Base-by-base conservation (phyloP, 2,888 invertebrate species). In the Scotopteryx bipunctaria region DNA sequence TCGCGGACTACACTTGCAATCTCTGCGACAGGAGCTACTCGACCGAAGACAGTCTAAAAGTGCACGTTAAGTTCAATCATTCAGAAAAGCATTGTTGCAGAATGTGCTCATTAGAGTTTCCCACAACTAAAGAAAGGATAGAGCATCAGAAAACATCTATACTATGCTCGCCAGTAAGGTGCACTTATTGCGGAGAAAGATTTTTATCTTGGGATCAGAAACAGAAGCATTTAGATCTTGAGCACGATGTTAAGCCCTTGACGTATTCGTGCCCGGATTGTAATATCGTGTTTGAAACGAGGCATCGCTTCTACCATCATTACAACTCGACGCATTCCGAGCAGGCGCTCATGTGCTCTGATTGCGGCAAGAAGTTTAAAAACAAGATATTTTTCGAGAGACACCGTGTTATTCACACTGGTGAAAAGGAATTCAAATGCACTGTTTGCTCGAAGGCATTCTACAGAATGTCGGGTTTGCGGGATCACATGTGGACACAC, bases 401-500 rank as follows among this genome's bases (percentile, higher is more conserved):
- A 21, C 55, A 55, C 8, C 2, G 44, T 23, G 5, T 25, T 3
- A 37, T 38, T 4, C 55, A 55, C 17, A 48, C 48, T 0, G 47
- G 38, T 1, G 41, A 32, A 23, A 27, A 11, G 9, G 47, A 27
- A 14, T 32, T 47, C n/a, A 15, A 23, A n/a, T 59, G 59, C 27
- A 13, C 40, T 5, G 38, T 16, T 5, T 59, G 59, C 11, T 8
- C 33, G 1, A 59, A 54, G 13, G 53, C 55, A 0, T 75, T 71
- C 27, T 49, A 59, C 1, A 57, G 63, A 19, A 64, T 62, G 33
- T 61, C 58, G n/a, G 55, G 55, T 5, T 55, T 73, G 35, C 45
- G 43, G 2, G 53, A 61, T 35, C 71, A 71, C 46, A 57, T 63
- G 62, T 64, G 63, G 63, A 55, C 57, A n/a, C 69, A 69, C 42